Conservation (phyloP, 2,888 invertebrate genomes). For the Pachycephus smyrnensis region DNA sequence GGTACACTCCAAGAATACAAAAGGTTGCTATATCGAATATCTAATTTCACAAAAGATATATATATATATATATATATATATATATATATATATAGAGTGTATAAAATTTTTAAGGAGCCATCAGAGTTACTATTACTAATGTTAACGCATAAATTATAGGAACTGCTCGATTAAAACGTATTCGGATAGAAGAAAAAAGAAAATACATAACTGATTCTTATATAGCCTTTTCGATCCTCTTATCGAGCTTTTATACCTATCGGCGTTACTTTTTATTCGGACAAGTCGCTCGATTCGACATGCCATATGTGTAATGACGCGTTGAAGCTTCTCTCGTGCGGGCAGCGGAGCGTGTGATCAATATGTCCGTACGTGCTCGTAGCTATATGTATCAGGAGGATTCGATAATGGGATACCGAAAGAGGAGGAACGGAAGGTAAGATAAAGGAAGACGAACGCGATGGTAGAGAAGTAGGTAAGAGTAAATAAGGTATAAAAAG, state of each 20-base stretch:
- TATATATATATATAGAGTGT: not conserved
- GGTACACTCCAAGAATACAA: not conserved
- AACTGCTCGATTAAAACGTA: not conserved
- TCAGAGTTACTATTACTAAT: not conserved
- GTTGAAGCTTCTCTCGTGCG: conserved; percentile 17
- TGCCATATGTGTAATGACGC: conserved; percentile 13
- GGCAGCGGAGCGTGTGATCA: conserved; percentile 36
- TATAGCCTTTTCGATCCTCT: not conserved
- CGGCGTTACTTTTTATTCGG: not conserved
- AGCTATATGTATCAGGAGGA: not conserved
- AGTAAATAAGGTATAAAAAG: conserved; percentile 3
- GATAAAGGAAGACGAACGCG: not conserved
- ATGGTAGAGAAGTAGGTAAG: not conserved
- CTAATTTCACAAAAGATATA: not conserved
- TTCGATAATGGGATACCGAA: conserved; percentile 1
- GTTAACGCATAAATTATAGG: not conserved
- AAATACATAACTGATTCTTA: not conserved
- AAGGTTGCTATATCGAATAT: not conserved
- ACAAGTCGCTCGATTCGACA: not conserved
- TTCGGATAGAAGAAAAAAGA: not conserved
- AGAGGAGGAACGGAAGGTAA: not conserved
- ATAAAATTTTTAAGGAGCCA: not conserved
- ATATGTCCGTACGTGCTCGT: conserved; percentile 26
- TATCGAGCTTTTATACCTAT: not conserved
- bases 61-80: too few relatives aligned